A percentile compares a stretch with the other conserved stretches of the same genome.
These are phyloP conservation scores for Malaclemys terrapin DNA, from an alignment of 2,113 vertebrate genomes.

Conservation along the genomic window DNA sequence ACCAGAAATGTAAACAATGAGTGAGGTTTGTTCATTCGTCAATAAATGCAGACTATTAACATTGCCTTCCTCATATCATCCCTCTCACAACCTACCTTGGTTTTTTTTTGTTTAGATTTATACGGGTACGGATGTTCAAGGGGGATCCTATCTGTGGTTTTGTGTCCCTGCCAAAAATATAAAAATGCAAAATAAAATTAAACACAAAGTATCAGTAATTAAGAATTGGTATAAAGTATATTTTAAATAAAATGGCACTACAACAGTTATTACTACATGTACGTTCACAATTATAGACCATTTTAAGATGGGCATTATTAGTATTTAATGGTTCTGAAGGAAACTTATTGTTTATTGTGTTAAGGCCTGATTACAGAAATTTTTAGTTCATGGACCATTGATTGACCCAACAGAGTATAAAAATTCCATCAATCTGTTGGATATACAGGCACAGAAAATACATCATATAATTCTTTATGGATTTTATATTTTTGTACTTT, in stretches of 20 bases:
- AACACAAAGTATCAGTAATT: rapidly evolving
- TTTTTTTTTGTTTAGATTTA: too few relatives aligned
- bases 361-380: neutral
- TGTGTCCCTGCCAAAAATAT: too few relatives aligned
- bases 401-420: neutral
- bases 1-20: neutral
- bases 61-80: neutral
- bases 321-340: constrained; percentile 18
- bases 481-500: neutral
- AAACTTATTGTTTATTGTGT: neutral
- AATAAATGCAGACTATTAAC: neutral
- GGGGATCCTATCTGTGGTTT: too few relatives aligned
- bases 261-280: neutral
- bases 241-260: neutral
- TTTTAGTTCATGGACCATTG: neutral
- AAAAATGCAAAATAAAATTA: too few relatives aligned
- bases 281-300: neutral
- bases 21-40: neutral
- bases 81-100: neutral
- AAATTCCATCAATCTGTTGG: constrained; percentile 19
- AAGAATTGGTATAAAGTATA: neutral
- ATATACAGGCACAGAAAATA: constrained; percentile 15
- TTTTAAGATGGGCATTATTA: neutral
- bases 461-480: neutral
- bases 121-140: too few relatives aligned